phyloP scores from a whole-genome alignment of 2,888 invertebrate species.

The Dinocampus coccinellae region DNA sequence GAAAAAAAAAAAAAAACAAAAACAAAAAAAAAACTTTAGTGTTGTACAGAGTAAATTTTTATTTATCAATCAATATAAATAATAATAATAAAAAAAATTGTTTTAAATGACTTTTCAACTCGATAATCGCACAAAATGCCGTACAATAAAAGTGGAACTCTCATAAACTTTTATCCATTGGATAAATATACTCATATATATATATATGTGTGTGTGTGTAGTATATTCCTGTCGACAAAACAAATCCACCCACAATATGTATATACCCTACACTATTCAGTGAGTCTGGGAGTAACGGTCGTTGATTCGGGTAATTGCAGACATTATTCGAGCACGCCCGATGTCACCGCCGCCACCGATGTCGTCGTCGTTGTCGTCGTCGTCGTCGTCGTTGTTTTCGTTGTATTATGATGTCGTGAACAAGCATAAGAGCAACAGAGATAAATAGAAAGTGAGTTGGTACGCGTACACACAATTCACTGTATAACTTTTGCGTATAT shows the following conservation, averaged over 20 bases:
- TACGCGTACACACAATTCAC: background rate
- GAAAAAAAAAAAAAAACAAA: too few relatives aligned
- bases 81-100: background rate
- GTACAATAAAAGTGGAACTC: background rate
- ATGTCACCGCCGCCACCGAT: background rate
- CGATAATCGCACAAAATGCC: background rate
- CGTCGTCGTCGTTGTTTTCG: background rate
- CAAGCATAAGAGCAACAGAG: background rate
- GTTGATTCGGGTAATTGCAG: slow-evolving; percentile 35
- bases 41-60: too few relatives aligned
- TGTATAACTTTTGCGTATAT: background rate
- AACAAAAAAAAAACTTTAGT: too few relatives aligned
- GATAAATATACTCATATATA: background rate
- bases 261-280: background rate
- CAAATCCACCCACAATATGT: slow-evolving; percentile 36
- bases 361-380: background rate
- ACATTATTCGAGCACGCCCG: slow-evolving; percentile 32
- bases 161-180: background rate
- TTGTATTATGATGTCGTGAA: background rate
- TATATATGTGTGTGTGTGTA: background rate
- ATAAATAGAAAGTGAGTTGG: background rate
- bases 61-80: background rate
- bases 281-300: slow-evolving; percentile 31
- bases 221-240: slow-evolving; percentile 32
- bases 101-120: background rate